Conservation (phyloP, 2,113 vertebrate genomes). For the Bujurquina vittata region DNA sequence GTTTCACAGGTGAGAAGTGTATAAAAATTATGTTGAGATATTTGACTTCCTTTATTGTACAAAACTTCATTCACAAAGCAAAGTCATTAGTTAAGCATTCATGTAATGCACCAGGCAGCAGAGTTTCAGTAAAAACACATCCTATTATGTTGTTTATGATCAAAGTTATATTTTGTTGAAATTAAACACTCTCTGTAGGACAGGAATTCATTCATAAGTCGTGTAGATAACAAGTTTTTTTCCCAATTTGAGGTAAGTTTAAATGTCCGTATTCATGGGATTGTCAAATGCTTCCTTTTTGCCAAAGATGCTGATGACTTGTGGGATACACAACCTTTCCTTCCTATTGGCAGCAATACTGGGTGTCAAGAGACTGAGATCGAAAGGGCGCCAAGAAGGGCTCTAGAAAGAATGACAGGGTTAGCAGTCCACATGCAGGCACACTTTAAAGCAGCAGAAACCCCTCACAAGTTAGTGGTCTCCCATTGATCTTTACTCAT, state of each 20-base stretch:
- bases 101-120: background rate
- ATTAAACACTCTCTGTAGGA: background rate
- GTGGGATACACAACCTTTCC: background rate
- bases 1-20: background rate
- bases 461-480: background rate
- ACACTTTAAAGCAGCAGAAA: background rate
- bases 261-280: background rate
- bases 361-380: background rate
- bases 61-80: background rate
- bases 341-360: background rate
- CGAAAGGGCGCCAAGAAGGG: background rate
- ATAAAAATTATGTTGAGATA: background rate
- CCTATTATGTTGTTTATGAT: background rate
- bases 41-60: background rate
- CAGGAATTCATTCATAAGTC: background rate
- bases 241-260: background rate
- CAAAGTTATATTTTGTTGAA: background rate
- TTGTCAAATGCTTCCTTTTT: background rate
- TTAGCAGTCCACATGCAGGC: constrained; percentile 17
- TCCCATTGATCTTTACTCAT: background rate
- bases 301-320: background rate
- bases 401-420: background rate
- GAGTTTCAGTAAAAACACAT: background rate
- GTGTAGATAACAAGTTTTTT: background rate
- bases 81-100: background rate